Percentiles rank a stretch among this genome's conserved stretches.
phyloP scores from a whole-genome alignment of 2,797 vertebrate species.

The Eleutherodactylus coqui region DNA sequence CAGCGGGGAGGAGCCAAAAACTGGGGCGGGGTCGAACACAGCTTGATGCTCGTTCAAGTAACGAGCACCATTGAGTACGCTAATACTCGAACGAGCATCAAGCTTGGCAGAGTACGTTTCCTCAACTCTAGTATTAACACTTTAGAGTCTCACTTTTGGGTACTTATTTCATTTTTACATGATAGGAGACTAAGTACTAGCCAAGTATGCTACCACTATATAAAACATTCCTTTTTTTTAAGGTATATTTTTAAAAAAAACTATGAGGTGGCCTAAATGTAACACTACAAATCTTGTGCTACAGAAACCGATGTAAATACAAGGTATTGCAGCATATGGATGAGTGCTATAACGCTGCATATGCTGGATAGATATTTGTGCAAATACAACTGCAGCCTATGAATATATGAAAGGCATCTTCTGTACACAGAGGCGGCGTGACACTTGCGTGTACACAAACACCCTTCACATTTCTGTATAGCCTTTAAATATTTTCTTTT shows the following conservation, averaged over 20 bases:
- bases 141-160: not conserved
- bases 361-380: slow-evolving; percentile 5
- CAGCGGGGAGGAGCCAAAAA: no score
- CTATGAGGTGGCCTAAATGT: not conserved
- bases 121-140: no score
- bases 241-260: no score
- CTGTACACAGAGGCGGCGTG: not conserved
- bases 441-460: slow-evolving; percentile 1
- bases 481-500: slow-evolving; percentile 42
- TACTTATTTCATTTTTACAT: not conserved
- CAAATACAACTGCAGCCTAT: not conserved
- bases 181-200: not conserved
- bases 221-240: no score
- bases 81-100: no score
- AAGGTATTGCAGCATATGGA: not conserved
- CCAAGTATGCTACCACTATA: not conserved
- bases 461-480: slow-evolving; percentile 11
- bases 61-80: no score
- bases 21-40: no score
- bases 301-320: slow-evolving; percentile 22
- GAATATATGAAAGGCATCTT: slow-evolving; percentile 2
- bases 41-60: no score
- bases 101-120: no score
- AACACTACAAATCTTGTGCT: not conserved
- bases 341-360: slow-evolving; percentile 32